Percentiles rank a stretch among this genome's conserved stretches.
Conservation (phyloP, 1,140 invertebrate genomes). For the Triops cancriformis region DNA sequence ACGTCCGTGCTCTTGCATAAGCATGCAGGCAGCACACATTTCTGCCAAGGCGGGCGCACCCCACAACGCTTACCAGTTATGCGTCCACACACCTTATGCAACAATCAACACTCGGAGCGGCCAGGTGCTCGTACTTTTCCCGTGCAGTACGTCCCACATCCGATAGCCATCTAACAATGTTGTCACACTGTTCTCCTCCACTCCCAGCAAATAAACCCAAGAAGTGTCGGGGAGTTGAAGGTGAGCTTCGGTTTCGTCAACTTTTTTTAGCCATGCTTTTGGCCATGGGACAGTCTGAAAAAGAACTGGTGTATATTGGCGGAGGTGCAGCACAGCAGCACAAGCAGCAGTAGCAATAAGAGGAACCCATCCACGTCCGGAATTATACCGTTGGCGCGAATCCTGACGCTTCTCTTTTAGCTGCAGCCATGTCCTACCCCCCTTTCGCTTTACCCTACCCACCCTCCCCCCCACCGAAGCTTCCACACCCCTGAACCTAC, state of each 20-base stretch:
- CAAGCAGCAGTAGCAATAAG: background rate
- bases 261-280: background rate
- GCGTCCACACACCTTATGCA: too few relatives aligned
- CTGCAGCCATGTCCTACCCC: constrained; percentile 3
- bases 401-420: constrained; percentile 13
- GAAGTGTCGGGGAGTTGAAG: too few relatives aligned
- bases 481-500: background rate
- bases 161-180: too few relatives aligned
- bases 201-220: too few relatives aligned
- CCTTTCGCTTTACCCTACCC: background rate
- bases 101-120: too few relatives aligned
- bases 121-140: too few relatives aligned
- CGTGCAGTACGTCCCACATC: too few relatives aligned
- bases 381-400: constrained; percentile 13
- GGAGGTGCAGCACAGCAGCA: background rate
- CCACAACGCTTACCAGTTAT: too few relatives aligned
- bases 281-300: constrained; percentile 7
- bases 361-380: constrained; percentile 11
- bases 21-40: too few relatives aligned
- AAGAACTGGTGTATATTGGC: constrained; percentile 5
- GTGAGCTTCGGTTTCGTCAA: too few relatives aligned
- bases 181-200: too few relatives aligned
- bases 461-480: background rate
- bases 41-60: too few relatives aligned
- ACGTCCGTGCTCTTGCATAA: background rate